These are phyloP conservation scores for Glossosoma conforme DNA, from an alignment of 1,140 invertebrate genomes.

Conservation along the genomic window DNA sequence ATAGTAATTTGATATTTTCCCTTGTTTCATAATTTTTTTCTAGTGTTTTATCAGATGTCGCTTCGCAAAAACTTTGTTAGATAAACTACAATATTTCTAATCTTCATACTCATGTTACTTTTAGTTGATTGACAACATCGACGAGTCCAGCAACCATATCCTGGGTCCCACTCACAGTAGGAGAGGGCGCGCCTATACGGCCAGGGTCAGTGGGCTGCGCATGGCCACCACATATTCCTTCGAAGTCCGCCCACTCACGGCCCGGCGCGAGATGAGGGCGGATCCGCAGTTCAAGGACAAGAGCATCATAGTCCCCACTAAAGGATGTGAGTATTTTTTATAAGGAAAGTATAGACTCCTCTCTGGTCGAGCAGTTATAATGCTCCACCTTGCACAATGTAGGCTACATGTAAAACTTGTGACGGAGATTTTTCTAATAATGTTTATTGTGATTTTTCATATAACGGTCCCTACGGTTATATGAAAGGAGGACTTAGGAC, in stretches of 20 bases:
- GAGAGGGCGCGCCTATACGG: constrained; percentile 46
- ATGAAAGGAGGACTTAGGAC: too few species aligned
- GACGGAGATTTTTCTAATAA: too few species aligned
- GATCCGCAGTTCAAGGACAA: constrained; percentile 38
- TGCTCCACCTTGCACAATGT: constrained; percentile 7
- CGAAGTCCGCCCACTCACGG: constrained; percentile 54
- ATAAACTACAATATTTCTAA: too few species aligned
- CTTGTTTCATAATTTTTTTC: too few species aligned
- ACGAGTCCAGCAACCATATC: constrained; percentile 37
- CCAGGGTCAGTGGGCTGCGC: constrained; percentile 57
- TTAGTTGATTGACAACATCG: constrained; percentile 47
- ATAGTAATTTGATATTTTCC: too few species aligned
- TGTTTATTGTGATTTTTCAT: too few species aligned
- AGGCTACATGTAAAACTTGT: too few species aligned
- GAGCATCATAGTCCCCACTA: constrained; percentile 66
- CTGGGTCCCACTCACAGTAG: constrained; percentile 6
- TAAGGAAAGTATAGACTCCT: constrained; percentile 7
- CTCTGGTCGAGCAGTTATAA: constrained; percentile 1
- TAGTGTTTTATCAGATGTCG: too few species aligned
- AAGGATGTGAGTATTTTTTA: constrained; percentile 67
- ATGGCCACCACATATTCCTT: constrained; percentile 78
- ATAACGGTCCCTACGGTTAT: too few species aligned
- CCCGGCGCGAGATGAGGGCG: constrained; percentile 37
- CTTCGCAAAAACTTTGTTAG: too few species aligned
- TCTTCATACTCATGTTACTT: too few species aligned